These are phyloP conservation scores for Drosophila greeni DNA, from an alignment of 2,888 invertebrate genomes.

Conservation along the genomic window DNA sequence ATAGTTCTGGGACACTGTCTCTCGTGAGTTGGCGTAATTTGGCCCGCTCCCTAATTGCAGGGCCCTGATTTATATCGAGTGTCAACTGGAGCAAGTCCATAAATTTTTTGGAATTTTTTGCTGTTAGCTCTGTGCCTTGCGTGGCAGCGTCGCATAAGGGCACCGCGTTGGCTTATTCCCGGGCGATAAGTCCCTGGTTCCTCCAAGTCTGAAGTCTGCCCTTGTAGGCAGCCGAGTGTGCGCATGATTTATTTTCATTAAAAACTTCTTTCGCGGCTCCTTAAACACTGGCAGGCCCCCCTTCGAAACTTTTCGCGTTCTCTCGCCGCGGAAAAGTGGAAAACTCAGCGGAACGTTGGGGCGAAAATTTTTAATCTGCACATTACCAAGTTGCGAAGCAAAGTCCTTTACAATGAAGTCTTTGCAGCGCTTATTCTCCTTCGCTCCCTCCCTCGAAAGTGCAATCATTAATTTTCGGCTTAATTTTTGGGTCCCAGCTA, in stretches of 20 bases:
- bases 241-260: slow-evolving; percentile 67
- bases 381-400: slow-evolving; percentile 61
- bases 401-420: slow-evolving; percentile 15
- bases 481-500: slow-evolving; percentile 43
- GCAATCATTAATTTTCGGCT: slow-evolving; percentile 71
- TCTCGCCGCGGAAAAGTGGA: slow-evolving; percentile 50
- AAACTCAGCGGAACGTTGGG: slow-evolving; percentile 55
- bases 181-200: slow-evolving; percentile 23
- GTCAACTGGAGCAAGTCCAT: slow-evolving; percentile 48
- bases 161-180: slow-evolving; percentile 24
- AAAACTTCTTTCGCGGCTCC: slow-evolving; percentile 55
- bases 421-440: slow-evolving; percentile 35
- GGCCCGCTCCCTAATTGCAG: slow-evolving; percentile 42
- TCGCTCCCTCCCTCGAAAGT: slow-evolving; percentile 30
- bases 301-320: slow-evolving; percentile 42
- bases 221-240: slow-evolving; percentile 50
- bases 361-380: slow-evolving; percentile 62
- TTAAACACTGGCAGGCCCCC: slow-evolving; percentile 48
- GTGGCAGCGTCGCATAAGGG: slow-evolving; percentile 35
- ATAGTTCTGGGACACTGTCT: slow-evolving; percentile 30
- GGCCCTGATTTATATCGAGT: slow-evolving; percentile 60
- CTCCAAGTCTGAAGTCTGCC: slow-evolving; percentile 25
- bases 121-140: slow-evolving; percentile 17
- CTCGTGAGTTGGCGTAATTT: slow-evolving; percentile 41
- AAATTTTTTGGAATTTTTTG: slow-evolving; percentile 43